phyloP scores from a whole-genome alignment of 2,113 vertebrate genomes.

The Myotis lucifugus region DNA sequence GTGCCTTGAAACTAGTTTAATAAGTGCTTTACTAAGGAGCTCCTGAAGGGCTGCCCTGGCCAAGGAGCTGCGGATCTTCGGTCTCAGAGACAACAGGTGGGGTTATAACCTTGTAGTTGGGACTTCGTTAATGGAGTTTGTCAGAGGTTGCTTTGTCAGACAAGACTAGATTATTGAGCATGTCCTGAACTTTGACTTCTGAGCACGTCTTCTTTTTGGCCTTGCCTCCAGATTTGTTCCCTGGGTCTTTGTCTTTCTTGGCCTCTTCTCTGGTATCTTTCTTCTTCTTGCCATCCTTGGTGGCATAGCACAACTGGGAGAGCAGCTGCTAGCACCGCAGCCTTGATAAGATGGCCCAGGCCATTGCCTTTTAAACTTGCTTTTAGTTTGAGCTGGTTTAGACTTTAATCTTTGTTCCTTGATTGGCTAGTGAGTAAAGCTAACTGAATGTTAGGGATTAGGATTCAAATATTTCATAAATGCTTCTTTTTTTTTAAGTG shows the following conservation, averaged over 20 bases:
- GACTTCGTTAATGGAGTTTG: not conserved
- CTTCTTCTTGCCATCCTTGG: not conserved
- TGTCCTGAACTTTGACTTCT: not conserved
- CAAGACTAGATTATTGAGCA: not conserved
- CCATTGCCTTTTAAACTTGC: constrained; percentile 9
- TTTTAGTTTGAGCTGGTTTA: constrained; percentile 30
- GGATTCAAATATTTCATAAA: constrained; percentile 42
- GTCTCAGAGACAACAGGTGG: not conserved
- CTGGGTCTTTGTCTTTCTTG: not conserved
- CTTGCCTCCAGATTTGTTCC: not conserved
- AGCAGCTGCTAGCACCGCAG: not conserved
- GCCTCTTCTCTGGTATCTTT: not conserved
- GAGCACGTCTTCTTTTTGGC: not conserved
- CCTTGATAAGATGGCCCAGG: not conserved
- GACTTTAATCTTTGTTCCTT: constrained; percentile 14
- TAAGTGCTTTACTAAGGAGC: not conserved
- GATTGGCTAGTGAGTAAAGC: not conserved
- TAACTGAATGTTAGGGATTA: constrained; percentile 4
- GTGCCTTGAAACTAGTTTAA: not conserved
- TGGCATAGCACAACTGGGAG: fast-evolving
- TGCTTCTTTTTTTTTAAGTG: not conserved
- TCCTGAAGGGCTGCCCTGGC: not conserved
- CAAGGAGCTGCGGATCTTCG: not conserved
- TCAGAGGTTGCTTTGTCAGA: not conserved
- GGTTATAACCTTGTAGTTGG: not conserved